A percentile compares a stretch with the other conserved stretches of the same genome.
phyloP scores from a whole-genome alignment of 1,140 invertebrate species.

The Campodea augens region DNA sequence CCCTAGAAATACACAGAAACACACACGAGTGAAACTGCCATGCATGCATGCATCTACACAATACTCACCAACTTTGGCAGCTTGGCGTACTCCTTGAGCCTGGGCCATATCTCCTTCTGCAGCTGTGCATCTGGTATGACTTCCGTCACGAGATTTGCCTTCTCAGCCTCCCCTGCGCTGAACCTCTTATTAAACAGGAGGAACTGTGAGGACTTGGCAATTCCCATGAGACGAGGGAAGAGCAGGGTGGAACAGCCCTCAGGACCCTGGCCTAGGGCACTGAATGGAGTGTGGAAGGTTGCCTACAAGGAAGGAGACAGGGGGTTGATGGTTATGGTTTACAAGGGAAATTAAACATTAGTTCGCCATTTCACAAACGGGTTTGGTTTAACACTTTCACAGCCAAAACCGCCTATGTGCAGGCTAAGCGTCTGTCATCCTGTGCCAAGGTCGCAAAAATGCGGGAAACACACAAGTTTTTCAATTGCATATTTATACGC shows the following conservation, averaged over 20 bases:
- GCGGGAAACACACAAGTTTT: no score
- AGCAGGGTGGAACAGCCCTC: constrained; percentile 69
- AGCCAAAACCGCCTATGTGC: no score
- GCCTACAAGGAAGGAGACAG: constrained; percentile 39
- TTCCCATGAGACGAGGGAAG: constrained; percentile 65
- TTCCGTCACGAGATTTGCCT: constrained; percentile 48
- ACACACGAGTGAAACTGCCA: no score
- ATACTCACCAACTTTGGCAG: constrained; percentile 27
- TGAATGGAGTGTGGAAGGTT: constrained; percentile 71
- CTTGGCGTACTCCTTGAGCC: constrained; percentile 28
- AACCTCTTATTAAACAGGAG: constrained; percentile 62
- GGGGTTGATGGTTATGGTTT: no score
- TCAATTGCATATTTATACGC: no score
- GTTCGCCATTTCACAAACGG: no score
- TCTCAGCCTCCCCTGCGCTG: constrained; percentile 46
- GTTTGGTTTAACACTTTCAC: no score
- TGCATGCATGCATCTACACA: no score
- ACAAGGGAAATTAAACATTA: no score
- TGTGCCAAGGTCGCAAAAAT: no score
- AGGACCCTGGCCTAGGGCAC: constrained; percentile 50
- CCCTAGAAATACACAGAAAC: no score
- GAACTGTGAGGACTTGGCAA: constrained; percentile 55
- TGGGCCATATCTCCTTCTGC: constrained; percentile 33
- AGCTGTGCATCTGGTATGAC: constrained; percentile 38
- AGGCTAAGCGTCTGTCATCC: no score